Evolutionary conservation across 2,888 invertebrate species (phyloP).

Genomic region (Eristalis arbustorum): DNA sequence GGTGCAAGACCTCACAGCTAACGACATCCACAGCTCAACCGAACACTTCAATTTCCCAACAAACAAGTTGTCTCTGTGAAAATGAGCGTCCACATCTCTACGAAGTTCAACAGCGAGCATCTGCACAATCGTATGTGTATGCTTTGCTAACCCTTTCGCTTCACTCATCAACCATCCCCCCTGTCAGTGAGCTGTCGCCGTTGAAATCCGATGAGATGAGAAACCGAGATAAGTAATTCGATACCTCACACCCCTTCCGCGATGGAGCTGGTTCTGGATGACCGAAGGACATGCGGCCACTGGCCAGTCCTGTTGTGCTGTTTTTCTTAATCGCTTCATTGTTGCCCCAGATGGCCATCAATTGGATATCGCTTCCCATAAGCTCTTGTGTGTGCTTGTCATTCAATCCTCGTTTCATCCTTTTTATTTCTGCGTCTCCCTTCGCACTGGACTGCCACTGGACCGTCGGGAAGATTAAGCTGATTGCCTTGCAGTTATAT

Average conservation of each 20-base stretch:
- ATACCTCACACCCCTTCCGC: not conserved
- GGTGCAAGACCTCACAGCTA: no score
- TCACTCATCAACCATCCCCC: not conserved
- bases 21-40: no score
- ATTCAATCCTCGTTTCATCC: not conserved
- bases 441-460: not conserved
- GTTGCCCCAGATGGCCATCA: not conserved
- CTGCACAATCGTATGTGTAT: not conserved
- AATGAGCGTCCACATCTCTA: no score
- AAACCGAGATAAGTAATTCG: not conserved
- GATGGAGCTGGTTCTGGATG: not conserved
- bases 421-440: not conserved
- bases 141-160: not conserved
- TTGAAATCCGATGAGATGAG: not conserved
- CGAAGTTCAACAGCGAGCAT: not conserved
- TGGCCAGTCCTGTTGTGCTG: not conserved
- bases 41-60: not conserved
- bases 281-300: not conserved
- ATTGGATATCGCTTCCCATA: not conserved
- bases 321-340: not conserved
- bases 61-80: no score
- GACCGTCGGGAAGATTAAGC: not conserved
- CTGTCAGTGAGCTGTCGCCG: not conserved
- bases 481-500: not conserved
- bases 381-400: not conserved